phyloP scores from a whole-genome alignment of 2,797 vertebrate genomes.

The Psittacula echo region DNA sequence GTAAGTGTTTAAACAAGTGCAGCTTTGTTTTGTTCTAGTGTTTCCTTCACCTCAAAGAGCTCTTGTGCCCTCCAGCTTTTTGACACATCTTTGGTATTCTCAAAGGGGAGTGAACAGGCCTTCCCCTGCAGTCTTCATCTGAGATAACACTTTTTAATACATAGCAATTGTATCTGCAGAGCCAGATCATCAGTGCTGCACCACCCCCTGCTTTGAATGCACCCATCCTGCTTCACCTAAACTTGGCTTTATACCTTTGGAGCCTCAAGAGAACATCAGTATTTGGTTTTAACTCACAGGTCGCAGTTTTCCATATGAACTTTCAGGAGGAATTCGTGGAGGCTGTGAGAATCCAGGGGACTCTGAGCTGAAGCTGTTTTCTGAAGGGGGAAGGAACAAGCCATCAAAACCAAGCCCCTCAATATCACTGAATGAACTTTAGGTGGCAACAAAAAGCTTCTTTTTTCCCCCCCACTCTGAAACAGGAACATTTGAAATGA shows the following conservation, averaged over 20 bases:
- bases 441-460: too few relatives aligned
- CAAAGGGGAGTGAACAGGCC: neutral
- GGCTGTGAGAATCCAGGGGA: constrained; percentile 89
- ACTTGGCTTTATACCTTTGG: neutral
- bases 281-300: constrained; percentile 83
- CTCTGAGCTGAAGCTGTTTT: constrained; percentile 87
- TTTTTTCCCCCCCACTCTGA: too few relatives aligned
- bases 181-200: neutral
- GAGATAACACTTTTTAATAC: rapidly evolving
- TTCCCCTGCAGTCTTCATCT: rapidly evolving
- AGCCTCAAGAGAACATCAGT: rapidly evolving
- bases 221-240: too few relatives aligned
- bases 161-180: neutral
- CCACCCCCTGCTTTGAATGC: neutral
- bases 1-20: neutral
- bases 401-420: too few relatives aligned
- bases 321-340: constrained; percentile 84
- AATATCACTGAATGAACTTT: too few relatives aligned
- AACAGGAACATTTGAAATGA: too few relatives aligned
- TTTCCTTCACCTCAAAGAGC: neutral
- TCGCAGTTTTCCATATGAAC: constrained; percentile 90
- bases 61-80: neutral
- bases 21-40: neutral
- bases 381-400: constrained; percentile 69
- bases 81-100: neutral